A percentile compares a stretch with the other conserved stretches of the same genome.
Evolutionary conservation across 2,888 invertebrate species (phyloP).

Genomic region (Neoscelio sp.): DNA sequence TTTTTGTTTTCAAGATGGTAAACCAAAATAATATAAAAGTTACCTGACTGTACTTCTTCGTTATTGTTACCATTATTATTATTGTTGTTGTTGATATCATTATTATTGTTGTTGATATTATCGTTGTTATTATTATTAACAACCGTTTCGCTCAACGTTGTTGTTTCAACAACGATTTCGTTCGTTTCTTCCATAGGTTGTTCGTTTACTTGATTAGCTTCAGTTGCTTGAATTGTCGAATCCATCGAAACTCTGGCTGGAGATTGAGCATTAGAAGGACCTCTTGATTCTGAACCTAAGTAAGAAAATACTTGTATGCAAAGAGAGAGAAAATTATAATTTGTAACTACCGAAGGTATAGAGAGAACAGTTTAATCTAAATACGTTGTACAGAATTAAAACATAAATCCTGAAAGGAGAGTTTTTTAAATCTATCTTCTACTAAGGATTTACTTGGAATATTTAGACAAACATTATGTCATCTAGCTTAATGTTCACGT

Average conservation of each 20-base stretch:
- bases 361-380: no score
- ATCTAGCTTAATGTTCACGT: no score
- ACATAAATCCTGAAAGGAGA: no score
- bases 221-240: constrained; percentile 52
- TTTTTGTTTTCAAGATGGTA: no score
- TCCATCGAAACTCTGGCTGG: constrained; percentile 58
- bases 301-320: constrained; percentile 8
- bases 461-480: no score
- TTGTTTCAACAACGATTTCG: constrained; percentile 51
- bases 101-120: constrained; percentile 8
- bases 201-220: constrained; percentile 56
- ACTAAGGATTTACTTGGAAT: no score
- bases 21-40: no score
- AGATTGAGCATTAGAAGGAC: constrained; percentile 46
- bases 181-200: constrained; percentile 52
- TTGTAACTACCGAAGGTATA: no score
- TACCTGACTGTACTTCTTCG: constrained; percentile 65
- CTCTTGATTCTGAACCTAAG: constrained; percentile 50
- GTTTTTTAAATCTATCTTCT: no score
- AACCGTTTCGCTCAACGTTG: constrained; percentile 10
- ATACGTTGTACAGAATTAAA: no score
- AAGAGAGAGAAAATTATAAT: not conserved
- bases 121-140: constrained; percentile 18
- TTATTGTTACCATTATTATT: constrained; percentile 9
- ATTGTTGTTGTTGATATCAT: constrained; percentile 16